These are phyloP conservation scores for Melikaiella ostensackeni DNA, from an alignment of 2,888 invertebrate genomes.

Conservation along the genomic window DNA sequence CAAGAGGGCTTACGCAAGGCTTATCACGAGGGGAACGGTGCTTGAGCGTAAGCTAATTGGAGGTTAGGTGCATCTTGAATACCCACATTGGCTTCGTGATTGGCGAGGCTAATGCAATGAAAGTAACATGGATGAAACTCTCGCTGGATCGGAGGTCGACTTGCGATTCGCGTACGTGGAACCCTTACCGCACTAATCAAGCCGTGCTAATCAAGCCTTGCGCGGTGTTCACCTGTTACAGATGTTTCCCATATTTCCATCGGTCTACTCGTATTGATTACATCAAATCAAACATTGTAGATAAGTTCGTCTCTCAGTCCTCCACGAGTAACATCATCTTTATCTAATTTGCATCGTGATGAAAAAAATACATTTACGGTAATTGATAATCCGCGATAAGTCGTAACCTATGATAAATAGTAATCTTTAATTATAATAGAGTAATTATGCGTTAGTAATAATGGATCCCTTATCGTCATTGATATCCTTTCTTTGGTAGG, in stretches of 20 bases:
- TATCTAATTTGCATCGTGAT: not conserved
- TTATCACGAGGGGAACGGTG: conserved; percentile 26
- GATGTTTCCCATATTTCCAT: conserved; percentile 10
- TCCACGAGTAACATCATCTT: not conserved
- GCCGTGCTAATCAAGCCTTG: not conserved
- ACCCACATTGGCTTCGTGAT: not conserved
- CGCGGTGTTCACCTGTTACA: conserved; percentile 4
- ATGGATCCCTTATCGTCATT: not conserved
- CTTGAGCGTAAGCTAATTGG: conserved; percentile 26
- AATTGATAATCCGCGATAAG: not conserved
- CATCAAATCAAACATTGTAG: not conserved
- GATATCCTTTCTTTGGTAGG: not conserved
- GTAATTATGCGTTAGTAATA: too few relatives aligned
- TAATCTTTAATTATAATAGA: too few relatives aligned
- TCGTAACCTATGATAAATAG: not conserved
- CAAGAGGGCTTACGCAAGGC: conserved; percentile 31
- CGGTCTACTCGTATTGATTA: not conserved
- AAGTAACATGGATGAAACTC: conserved; percentile 26
- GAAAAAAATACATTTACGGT: not conserved
- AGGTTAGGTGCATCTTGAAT: conserved; percentile 36
- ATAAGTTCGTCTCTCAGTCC: not conserved
- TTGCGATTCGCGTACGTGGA: not conserved
- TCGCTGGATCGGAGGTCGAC: conserved; percentile 25
- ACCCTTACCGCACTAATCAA: not conserved
- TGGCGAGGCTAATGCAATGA: conserved; percentile 12